Conservation (phyloP, 2,797 vertebrate genomes). For the Hippoglossus hippoglossus region DNA sequence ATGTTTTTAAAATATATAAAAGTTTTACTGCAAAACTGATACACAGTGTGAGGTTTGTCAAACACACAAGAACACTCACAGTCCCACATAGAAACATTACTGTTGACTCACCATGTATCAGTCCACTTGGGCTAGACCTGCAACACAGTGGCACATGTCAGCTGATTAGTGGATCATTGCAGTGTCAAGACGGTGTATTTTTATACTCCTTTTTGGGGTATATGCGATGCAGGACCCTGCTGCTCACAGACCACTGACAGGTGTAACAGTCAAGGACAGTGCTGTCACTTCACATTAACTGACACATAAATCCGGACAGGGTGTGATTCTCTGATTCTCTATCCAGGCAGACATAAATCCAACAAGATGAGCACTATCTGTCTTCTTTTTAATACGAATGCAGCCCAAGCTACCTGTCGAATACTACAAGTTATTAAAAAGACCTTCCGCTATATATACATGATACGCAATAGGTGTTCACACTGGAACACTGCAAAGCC, state of each 20-base stretch:
- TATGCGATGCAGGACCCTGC: slow-evolving; percentile 60
- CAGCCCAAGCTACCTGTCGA: slow-evolving; percentile 45
- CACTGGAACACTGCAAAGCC: slow-evolving; percentile 14
- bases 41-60: neutral
- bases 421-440: slow-evolving; percentile 49
- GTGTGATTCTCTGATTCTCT: slow-evolving; percentile 73
- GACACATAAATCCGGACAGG: slow-evolving; percentile 76
- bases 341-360: slow-evolving; percentile 78
- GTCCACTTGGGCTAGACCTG: slow-evolving; percentile 38
- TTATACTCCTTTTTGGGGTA: slow-evolving; percentile 63
- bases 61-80: neutral
- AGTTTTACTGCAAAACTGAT: too few species aligned
- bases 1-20: too few species aligned
- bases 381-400: slow-evolving; percentile 57
- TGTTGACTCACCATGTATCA: slow-evolving; percentile 36
- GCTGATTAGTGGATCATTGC: slow-evolving; percentile 79
- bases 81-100: slow-evolving; percentile 17
- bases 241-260: slow-evolving; percentile 79
- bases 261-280: slow-evolving; percentile 79
- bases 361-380: slow-evolving; percentile 72
- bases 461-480: slow-evolving; percentile 21
- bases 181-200: slow-evolving; percentile 72
- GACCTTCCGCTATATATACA: slow-evolving; percentile 20
- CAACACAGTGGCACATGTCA: slow-evolving; percentile 66
- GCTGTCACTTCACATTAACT: slow-evolving; percentile 82